Conservation (phyloP, 2,888 invertebrate genomes). For the Hypomecis atomaria region DNA sequence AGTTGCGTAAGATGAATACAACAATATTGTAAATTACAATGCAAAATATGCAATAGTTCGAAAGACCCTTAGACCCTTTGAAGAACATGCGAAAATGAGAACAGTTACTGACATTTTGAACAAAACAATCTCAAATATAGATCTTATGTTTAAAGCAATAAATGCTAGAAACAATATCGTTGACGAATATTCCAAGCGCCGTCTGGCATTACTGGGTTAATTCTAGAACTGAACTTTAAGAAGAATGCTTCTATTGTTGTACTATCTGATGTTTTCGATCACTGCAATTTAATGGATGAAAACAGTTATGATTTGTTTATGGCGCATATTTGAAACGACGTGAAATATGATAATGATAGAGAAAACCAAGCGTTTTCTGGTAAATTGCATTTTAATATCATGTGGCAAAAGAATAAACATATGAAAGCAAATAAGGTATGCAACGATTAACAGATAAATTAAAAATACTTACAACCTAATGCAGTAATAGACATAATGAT, state of each 20-base stretch:
- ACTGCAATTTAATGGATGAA: conserved; percentile 27
- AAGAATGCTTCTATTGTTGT: conserved; percentile 57
- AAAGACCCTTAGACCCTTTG: conserved; percentile 11
- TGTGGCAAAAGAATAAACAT: too few species aligned
- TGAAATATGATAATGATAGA: background rate
- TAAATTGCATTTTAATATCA: too few species aligned
- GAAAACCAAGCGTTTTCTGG: background rate
- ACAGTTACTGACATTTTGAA: conserved; percentile 7
- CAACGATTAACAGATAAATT: too few species aligned
- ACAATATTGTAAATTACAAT: background rate
- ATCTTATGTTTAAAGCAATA: conserved; percentile 21
- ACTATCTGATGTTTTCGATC: conserved; percentile 63
- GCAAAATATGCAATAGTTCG: too few species aligned
- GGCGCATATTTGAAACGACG: conserved; percentile 1
- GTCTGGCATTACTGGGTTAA: conserved; percentile 66
- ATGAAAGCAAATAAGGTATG: too few species aligned
- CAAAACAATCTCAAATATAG: conserved; percentile 8
- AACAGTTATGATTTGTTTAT: conserved; percentile 6
- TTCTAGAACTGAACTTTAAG: conserved; percentile 69
- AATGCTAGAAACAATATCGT: conserved; percentile 22
- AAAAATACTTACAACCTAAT: too few species aligned
- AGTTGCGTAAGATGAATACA: too few species aligned
- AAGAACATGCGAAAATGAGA: conserved; percentile 24
- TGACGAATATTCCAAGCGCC: conserved; percentile 21
- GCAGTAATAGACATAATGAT: too few species aligned